Evolutionary conservation across 1,140 invertebrate genomes (phyloP), one percentile per base, ranked within the genome.

Genomic region (Conopomorpha cramerella): DNA sequence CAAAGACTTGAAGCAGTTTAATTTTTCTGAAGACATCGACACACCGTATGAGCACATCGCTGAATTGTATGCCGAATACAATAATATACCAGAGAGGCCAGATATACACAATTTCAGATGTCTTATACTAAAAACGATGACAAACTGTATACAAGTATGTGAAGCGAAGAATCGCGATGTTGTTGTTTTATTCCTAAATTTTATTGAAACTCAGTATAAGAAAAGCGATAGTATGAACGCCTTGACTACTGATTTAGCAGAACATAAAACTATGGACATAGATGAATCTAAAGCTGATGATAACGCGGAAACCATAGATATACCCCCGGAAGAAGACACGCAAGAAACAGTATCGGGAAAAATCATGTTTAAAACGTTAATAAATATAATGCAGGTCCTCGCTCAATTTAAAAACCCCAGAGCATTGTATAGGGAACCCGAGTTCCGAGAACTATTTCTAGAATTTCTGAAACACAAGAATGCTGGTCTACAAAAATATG

Each of bases 381-480:
- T 91, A 28, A 82, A 85, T 8, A 83, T 91, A 47, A 77, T 95
- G 48, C 77, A 86, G 44, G 78, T 96, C 13, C 88, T 97, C 61
- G 74, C 86, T 2, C 87, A 88, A 45, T 84, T 95, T 39, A 84
- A 84, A 33, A 93, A 93, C 66, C 93, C 93, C 0, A 86, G 83
- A 62, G 86, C 86, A 6, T 65, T 95, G 29, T 85, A 87, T 49
- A 83, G 85, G 41, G 89, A 94, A 67, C 64, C 84, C 3, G 84
- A 92, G 47, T 78, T 96, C 25, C 81, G 82, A 43, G 81, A 84
- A 40, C 82, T 93, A 15, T 95, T 89, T 55, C 70, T 88, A 43
- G 86, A 94, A 49, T 81, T 96, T 29, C 59, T 98, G 4, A 82
- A 85, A 26, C 87, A 92, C 35, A 87, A 86, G 51, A 90, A 91